A percentile compares a stretch with the other conserved stretches of the same genome.
These are phyloP conservation scores for Etheostoma nigrum DNA, from an alignment of 2,797 vertebrate species.

Conservation along the genomic window DNA sequence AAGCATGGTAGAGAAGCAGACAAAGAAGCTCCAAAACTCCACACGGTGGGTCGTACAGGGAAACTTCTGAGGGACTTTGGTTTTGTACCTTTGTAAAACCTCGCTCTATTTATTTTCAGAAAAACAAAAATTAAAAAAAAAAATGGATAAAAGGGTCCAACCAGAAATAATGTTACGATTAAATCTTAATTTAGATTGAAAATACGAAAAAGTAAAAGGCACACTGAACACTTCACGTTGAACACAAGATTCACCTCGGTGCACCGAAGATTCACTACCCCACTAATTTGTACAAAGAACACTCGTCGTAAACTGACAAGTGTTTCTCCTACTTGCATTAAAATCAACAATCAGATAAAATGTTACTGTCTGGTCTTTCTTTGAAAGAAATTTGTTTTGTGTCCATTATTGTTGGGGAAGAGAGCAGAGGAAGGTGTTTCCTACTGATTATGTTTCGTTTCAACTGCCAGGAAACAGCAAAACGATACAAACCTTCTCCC, in stretches of 20 bases:
- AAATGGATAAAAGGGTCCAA: slow-evolving; percentile 63
- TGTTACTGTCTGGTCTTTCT: slow-evolving; percentile 74
- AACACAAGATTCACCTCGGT: slow-evolving; percentile 80
- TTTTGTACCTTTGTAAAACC: slow-evolving; percentile 90
- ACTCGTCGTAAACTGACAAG: slow-evolving; percentile 82
- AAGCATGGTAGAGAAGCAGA: slow-evolving; percentile 78
- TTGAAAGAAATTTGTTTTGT: slow-evolving; percentile 71
- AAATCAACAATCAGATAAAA: slow-evolving; percentile 66
- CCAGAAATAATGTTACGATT: slow-evolving; percentile 68
- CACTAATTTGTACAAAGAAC: slow-evolving; percentile 89
- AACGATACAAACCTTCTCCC: slow-evolving; percentile 52
- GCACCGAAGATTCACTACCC: slow-evolving; percentile 83
- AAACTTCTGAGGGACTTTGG: slow-evolving; percentile 95
- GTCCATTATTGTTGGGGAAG: slow-evolving; percentile 72
- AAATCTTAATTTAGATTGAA: slow-evolving; percentile 83
- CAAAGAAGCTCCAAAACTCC: slow-evolving; percentile 81
- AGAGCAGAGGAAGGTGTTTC: slow-evolving; percentile 66
- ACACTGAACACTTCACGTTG: slow-evolving; percentile 90
- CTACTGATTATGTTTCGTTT: slow-evolving; percentile 55
- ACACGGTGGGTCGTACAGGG: slow-evolving; percentile 81
- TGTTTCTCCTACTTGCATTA: slow-evolving; percentile 63
- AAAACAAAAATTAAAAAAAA: slow-evolving; percentile 64
- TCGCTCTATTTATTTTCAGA: slow-evolving; percentile 79
- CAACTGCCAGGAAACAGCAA: slow-evolving; percentile 59
- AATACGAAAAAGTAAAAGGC: slow-evolving; percentile 88